Evolutionary conservation across 2,113 vertebrate species (phyloP), one percentile per base, ranked within the genome.

Genomic region (Poecilia latipinna): DNA sequence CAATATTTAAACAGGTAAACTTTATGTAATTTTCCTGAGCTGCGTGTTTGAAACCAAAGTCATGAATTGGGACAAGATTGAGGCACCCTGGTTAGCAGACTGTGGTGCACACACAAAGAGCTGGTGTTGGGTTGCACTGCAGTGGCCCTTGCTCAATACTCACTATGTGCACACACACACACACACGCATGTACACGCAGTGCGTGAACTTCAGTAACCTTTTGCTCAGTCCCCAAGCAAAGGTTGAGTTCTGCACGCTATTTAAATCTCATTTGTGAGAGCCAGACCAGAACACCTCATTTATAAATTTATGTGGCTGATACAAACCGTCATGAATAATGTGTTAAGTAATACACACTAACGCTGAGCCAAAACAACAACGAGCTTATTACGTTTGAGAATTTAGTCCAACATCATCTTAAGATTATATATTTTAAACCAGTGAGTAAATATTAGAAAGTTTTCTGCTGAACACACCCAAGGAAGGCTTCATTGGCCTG

Each of bases 91-190:
- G 74, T 77, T 78, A 37, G 71, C 79, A 75, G 82, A 65, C 72
- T 82, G 70, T 62, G 75, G 72, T 63, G 68, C 83, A 76, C 87
- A 75, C 78, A 85, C 90, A 90, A 93, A 93, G 88, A 81, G 73
- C 78, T 68, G 91, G 91, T 93, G 83, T 93, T 88, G 61, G 81
- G 91, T 93, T 93, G 88, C 92, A 90, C 44, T 71, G 83, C 89
- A 86, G 84, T 83, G 79, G 86, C 89, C 79, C 86, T 85, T 80
- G 83, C 88, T 91, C 86, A 90, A 91, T 89, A 78, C 82, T 86
- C 76, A 86, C 69, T 65, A 68, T 31, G 19, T 68, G 70, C 76
- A 74, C 72, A 35, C 73, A 68, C 69, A 71, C 73, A 67, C 72
- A 74, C 76, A 51, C 68, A 68, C 66, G 71, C 74, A 73, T 76